phyloP scores from a whole-genome alignment of 1,140 invertebrate species.

The Drosophila varians region DNA sequence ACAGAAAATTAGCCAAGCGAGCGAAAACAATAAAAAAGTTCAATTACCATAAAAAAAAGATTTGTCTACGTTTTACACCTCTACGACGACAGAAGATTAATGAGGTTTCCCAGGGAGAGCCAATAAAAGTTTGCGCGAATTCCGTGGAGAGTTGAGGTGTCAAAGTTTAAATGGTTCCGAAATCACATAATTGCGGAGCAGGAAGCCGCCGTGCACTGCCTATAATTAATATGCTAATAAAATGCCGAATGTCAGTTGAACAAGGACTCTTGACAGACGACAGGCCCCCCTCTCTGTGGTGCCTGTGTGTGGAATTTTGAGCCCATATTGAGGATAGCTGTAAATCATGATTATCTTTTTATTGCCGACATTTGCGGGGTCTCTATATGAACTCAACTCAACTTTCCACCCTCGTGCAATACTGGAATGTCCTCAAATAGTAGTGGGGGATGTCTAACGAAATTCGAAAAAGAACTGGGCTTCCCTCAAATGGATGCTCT shows the following conservation, averaged over 20 bases:
- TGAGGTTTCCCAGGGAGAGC: constrained; percentile 49
- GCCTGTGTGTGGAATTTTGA: constrained; percentile 16
- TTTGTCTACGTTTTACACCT: constrained; percentile 76
- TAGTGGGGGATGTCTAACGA: constrained; percentile 28
- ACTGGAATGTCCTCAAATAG: constrained; percentile 24
- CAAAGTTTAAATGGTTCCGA: constrained; percentile 66
- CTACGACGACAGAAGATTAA: constrained; percentile 59
- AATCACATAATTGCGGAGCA: constrained; percentile 61
- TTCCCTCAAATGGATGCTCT: constrained; percentile 50
- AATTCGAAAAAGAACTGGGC: constrained; percentile 50
- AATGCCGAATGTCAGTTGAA: constrained; percentile 66
- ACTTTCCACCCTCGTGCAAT: constrained; percentile 17
- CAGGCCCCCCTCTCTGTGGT: constrained; percentile 5
- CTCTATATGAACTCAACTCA: constrained; percentile 53
- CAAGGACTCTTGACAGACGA: constrained; percentile 42
- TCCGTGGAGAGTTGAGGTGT: constrained; percentile 54
- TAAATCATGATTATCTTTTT: constrained; percentile 80
- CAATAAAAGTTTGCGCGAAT: constrained; percentile 35
- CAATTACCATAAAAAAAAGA: constrained; percentile 80
- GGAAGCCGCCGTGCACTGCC: constrained; percentile 1
- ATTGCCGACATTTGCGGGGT: constrained; percentile 58
- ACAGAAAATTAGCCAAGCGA: constrained; percentile 22
- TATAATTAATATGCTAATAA: constrained; percentile 82
- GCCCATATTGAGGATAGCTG: constrained; percentile 55
- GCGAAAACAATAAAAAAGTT: constrained; percentile 47